A percentile compares a stretch with the other conserved stretches of the same genome.
Conservation (phyloP, 92 coral and sea anemone genomes). For the Heliopora coerulea region DNA sequence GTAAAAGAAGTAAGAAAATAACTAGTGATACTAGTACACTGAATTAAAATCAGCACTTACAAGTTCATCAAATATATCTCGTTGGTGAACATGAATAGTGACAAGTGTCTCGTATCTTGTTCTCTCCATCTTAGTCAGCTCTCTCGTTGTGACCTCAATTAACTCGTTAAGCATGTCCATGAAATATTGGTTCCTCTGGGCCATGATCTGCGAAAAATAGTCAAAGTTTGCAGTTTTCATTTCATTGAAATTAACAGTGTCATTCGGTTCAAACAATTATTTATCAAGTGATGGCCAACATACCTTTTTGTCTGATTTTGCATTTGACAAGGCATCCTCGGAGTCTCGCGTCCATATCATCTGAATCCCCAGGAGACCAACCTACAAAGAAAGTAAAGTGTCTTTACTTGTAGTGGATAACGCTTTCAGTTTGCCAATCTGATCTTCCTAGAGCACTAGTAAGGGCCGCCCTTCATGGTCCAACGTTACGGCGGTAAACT, state of each 20-base stretch:
- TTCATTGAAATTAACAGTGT: not conserved
- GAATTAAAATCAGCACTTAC: constrained; percentile 52
- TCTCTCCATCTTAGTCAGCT: constrained; percentile 90
- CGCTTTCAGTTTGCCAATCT: too few species aligned
- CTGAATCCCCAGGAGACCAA: constrained; percentile 96
- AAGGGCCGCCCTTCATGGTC: too few species aligned
- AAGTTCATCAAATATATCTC: constrained; percentile 96
- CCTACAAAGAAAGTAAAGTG: too few species aligned
- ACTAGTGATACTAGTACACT: too few species aligned
- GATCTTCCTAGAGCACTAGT: too few species aligned
- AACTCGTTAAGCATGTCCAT: constrained; percentile 89
- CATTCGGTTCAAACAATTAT: not conserved
- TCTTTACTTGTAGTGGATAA: too few species aligned
- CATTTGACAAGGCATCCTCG: constrained; percentile 86
- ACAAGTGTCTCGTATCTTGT: constrained; percentile 85
- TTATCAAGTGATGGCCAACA: not conserved
- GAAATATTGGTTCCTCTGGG: constrained; percentile 87
- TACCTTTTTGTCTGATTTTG: constrained; percentile 96
- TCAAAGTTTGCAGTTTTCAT: not conserved
- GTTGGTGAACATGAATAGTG: constrained; percentile 89
- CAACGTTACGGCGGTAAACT: too few species aligned
- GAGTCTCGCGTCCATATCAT: constrained; percentile 99
- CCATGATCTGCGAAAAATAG: constrained; percentile 77
- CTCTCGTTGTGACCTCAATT: constrained; percentile 94
- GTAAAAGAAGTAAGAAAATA: too few species aligned